phyloP scores from a whole-genome alignment of 2,888 invertebrate species.

The Orthosia cruda region DNA sequence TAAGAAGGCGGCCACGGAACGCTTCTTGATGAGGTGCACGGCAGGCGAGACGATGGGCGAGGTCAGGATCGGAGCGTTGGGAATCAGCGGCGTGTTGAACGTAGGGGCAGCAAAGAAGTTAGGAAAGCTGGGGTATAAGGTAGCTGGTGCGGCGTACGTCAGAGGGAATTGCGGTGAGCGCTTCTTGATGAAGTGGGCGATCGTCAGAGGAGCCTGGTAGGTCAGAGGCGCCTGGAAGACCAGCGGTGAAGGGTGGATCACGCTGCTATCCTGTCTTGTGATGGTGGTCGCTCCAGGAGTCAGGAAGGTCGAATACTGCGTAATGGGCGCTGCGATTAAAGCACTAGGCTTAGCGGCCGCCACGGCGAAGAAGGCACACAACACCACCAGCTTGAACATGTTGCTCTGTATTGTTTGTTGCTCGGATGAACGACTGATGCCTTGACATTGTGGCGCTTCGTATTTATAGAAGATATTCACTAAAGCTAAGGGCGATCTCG shows the following conservation, averaged over 20 bases:
- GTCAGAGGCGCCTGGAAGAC: constrained; percentile 76
- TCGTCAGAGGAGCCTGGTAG: too few species aligned
- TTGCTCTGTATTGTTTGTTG: constrained; percentile 88
- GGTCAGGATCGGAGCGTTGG: constrained; percentile 61
- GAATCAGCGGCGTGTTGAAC: constrained; percentile 63
- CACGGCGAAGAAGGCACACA: constrained; percentile 92
- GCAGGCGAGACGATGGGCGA: constrained; percentile 67
- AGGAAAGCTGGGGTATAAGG: constrained; percentile 56
- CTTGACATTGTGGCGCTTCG: constrained; percentile 68
- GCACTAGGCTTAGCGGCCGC: constrained; percentile 87
- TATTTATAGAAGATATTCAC: constrained; percentile 86
- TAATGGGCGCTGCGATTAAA: constrained; percentile 56
- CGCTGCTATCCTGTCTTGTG: constrained; percentile 85
- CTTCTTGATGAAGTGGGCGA: too few species aligned
- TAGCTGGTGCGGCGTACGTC: constrained; percentile 65
- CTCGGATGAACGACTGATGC: constrained; percentile 85
- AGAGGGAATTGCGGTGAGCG: constrained; percentile 30
- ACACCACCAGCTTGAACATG: constrained; percentile 91
- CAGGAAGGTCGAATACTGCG: constrained; percentile 74
- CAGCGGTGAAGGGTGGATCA: constrained; percentile 86
- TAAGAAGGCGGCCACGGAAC: constrained; percentile 76
- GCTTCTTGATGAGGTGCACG: constrained; percentile 82
- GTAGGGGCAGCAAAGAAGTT: constrained; percentile 70
- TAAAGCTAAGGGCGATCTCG: constrained; percentile 85
- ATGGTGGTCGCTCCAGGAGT: constrained; percentile 83